Evolutionary conservation across 2,113 vertebrate species (phyloP).

Genomic region (Sakesphorus luctuosus): DNA sequence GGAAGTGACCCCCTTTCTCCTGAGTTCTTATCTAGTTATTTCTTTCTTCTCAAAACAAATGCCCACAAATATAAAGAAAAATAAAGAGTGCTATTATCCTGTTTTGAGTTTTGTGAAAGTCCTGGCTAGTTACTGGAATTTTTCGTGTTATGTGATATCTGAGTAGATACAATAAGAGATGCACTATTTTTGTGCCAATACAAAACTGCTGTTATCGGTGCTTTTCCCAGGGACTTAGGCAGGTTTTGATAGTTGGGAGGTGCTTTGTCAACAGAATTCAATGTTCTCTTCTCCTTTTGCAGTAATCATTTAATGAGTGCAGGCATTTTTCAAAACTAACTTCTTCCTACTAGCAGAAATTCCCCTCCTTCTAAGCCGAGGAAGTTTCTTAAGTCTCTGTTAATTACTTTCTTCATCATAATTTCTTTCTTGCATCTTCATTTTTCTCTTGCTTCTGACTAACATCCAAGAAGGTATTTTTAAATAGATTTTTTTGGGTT

Average conservation of each 20-base stretch:
- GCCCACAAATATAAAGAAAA: not conserved
- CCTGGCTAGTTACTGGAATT: not conserved
- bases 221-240: not conserved
- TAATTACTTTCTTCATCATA: not conserved
- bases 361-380: not conserved
- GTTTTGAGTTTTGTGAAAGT: not conserved
- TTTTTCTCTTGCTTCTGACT: not conserved
- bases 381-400: not conserved
- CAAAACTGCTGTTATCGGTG: not conserved
- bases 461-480: not conserved
- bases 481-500: not conserved
- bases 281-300: not conserved
- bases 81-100: rapidly evolving
- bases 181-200: not conserved
- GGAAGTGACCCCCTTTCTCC: not conserved
- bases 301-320: not conserved
- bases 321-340: not conserved
- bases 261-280: not conserved
- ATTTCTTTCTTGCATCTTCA: not conserved
- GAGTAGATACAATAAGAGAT: not conserved
- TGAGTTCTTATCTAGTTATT: not conserved
- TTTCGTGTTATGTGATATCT: not conserved
- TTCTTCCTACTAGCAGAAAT: not conserved
- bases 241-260: not conserved
- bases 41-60: not conserved